Evolutionary conservation across 1,140 invertebrate species (phyloP).

Genomic region (Orius insidiosus): DNA sequence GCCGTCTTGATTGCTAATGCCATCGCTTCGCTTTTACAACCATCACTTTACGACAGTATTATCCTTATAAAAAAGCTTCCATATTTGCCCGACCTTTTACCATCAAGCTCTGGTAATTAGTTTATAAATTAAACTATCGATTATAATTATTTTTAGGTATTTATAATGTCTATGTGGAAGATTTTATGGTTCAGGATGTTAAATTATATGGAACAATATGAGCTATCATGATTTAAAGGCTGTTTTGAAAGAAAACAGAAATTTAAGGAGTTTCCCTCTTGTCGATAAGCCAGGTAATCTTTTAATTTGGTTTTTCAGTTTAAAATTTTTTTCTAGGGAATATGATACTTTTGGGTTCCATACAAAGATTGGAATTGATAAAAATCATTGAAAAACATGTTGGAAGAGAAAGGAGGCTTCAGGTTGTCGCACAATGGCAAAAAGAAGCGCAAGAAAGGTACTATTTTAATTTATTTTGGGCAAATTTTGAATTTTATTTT

Average conservation of each 20-base stretch:
- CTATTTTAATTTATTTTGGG: neutral
- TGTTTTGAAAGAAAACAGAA: constrained; percentile 51
- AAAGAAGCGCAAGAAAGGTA: constrained; percentile 40
- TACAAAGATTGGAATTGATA: constrained; percentile 77
- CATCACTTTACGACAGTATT: constrained; percentile 96
- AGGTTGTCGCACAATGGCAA: constrained; percentile 48
- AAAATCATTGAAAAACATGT: constrained; percentile 75
- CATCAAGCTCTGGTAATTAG: constrained; percentile 56
- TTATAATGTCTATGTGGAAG: constrained; percentile 86
- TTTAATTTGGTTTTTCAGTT: constrained; percentile 1
- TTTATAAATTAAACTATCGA: neutral
- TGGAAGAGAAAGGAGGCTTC: constrained; percentile 62
- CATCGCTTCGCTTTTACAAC: constrained; percentile 77
- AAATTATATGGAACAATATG: constrained; percentile 82
- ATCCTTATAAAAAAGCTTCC: constrained; percentile 95
- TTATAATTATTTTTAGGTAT: constrained; percentile 43
- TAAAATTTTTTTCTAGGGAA: constrained; percentile 35
- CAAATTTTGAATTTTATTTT: neutral
- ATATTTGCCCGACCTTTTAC: constrained; percentile 78
- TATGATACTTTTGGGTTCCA: constrained; percentile 87
- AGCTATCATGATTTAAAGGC: constrained; percentile 73
- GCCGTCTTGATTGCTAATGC: constrained; percentile 88
- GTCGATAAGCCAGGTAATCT: constrained; percentile 66
- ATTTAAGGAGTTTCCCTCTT: constrained; percentile 66
- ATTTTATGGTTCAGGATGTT: constrained; percentile 87